Percentiles rank a stretch among this genome's conserved stretches.
Conservation (phyloP, 2,113 vertebrate genomes). For the Onychostoma macrolepis region DNA sequence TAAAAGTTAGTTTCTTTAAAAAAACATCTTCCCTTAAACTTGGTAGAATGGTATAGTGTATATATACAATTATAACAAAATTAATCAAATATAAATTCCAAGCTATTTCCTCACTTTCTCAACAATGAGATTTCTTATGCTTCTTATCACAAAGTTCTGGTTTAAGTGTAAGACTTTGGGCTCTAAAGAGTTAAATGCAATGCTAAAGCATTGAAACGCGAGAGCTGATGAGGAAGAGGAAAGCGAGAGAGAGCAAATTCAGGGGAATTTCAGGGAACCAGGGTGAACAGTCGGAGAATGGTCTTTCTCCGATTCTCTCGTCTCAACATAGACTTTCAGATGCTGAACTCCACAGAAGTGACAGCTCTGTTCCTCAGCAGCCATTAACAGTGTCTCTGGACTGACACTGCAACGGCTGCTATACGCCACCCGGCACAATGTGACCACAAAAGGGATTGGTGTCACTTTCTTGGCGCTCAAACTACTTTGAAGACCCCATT, state of each 20-base stretch:
- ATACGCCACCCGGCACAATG: slow-evolving; percentile 12
- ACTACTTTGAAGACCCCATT: slow-evolving; percentile 64
- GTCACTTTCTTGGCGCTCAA: slow-evolving; percentile 45
- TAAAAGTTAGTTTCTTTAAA: background rate
- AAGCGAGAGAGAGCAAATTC: slow-evolving; percentile 47
- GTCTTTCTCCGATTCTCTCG: slow-evolving; percentile 18
- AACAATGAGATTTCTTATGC: background rate
- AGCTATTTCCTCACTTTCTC: background rate
- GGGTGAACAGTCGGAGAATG: slow-evolving; percentile 40
- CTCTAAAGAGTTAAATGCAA: slow-evolving; percentile 64
- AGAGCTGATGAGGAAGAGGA: slow-evolving; percentile 59
- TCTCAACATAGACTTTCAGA: background rate
- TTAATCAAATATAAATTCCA: background rate
- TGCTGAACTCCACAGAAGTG: slow-evolving; percentile 1
- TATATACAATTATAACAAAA: too few relatives aligned
- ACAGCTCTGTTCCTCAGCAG: slow-evolving; percentile 23
- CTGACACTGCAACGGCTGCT: slow-evolving; percentile 11
- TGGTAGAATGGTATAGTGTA: too few relatives aligned
- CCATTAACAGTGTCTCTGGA: slow-evolving; percentile 30
- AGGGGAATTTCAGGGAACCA: slow-evolving; percentile 59
- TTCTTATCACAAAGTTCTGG: background rate
- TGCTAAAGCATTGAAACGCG: slow-evolving; percentile 68
- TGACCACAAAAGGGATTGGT: slow-evolving; percentile 23
- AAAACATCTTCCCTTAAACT: background rate
- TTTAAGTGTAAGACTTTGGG: slow-evolving; percentile 11